These are phyloP conservation scores for Cephus cinctus DNA, from an alignment of 1,140 invertebrate genomes.

Conservation along the genomic window DNA sequence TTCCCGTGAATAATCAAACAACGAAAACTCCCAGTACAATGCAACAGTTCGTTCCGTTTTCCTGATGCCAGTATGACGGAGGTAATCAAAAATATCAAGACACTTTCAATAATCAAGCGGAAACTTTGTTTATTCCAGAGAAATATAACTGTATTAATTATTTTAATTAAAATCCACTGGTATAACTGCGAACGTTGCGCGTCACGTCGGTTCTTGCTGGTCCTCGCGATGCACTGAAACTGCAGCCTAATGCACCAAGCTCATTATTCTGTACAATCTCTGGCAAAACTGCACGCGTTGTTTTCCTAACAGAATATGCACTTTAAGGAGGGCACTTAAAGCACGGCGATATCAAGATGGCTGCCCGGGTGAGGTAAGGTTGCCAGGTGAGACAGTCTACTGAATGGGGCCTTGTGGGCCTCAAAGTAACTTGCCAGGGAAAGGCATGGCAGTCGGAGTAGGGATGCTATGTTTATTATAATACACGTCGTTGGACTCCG, in stretches of 20 bases:
- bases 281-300: neutral
- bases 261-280: neutral
- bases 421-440: slow-evolving; percentile 8
- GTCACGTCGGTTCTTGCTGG: neutral
- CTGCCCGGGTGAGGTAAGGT: slow-evolving; percentile 25
- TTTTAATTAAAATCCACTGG: too few relatives aligned
- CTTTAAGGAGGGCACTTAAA: slow-evolving; percentile 6
- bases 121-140: neutral
- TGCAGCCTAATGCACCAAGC: too few relatives aligned
- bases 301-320: slow-evolving; percentile 1
- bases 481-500: too few relatives aligned
- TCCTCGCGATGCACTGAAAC: neutral
- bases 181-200: too few relatives aligned
- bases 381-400: slow-evolving; percentile 23
- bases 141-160: neutral
- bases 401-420: slow-evolving; percentile 8
- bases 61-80: too few relatives aligned
- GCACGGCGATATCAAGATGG: slow-evolving; percentile 28
- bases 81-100: too few relatives aligned
- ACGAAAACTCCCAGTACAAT: too few relatives aligned
- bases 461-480: neutral
- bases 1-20: too few relatives aligned
- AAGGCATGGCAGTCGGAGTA: slow-evolving; percentile 3
- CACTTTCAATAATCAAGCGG: too few relatives aligned
- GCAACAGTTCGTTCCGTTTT: too few relatives aligned